Base-by-base conservation (phyloP, 2,113 vertebrate species). In the Ranitomeya imitator region DNA sequence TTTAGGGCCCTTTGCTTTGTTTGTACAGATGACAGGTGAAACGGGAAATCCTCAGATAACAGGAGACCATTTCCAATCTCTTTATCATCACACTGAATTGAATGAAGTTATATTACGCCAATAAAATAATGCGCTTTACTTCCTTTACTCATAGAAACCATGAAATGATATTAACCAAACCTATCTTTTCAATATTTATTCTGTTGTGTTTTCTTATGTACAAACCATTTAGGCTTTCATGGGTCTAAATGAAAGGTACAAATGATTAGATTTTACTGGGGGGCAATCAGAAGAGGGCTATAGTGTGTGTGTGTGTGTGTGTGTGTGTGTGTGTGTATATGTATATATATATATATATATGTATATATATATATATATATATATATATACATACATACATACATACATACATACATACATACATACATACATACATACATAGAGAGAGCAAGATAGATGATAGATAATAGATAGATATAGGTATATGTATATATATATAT, bases 1-100 rank as follows among this genome's bases (percentile, higher is more conserved):
- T 76, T 83, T 37, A 77, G 54, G 31, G 61, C 86, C 73, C 76
- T 73, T 83, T 45, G 19, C 31, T 55, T 88, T 88, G 86, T 88
- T 88, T 88, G 71, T 31, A 77, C 67, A 74, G 86, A 88, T 88
- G 86, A 88, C 79, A 83, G 86, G 86, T 83, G 86, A 88, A 52
- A 88, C 55, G 37, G 21, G 57, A 77, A 83, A 83, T 83, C 69
- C 26, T 23, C 6, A 83, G 86, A 88, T 88, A 88, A 88, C 67
- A 88, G 19, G 67, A 61, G 65, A 61, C 79, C 54, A 31, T 83
- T 88, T 65, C 69, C 69, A 83, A 77, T 77, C 57, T 60, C 37
- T 81, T 88, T 88, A 88, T 88, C 59, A 63, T 23, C 13, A 55
- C 51, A 76, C 86, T 76, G 73, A 65, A 83, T 83, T 88, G 79